A percentile compares a stretch with the other conserved stretches of the same genome.
These are phyloP conservation scores for Drosophila kambysellisi DNA, from an alignment of 2,888 invertebrate species.

Conservation along the genomic window DNA sequence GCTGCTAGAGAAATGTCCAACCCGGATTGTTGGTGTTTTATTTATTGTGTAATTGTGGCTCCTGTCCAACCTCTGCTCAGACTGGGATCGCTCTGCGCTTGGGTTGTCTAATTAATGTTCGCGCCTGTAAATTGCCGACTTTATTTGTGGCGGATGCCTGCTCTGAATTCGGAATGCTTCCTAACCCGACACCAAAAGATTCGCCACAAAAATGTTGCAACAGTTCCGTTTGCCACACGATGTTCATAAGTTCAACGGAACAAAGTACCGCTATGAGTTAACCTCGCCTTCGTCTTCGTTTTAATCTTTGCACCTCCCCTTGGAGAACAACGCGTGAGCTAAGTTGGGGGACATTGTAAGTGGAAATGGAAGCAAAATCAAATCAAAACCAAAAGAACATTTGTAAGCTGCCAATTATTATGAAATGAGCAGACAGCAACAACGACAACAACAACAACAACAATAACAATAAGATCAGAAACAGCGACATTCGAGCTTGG, in stretches of 20 bases:
- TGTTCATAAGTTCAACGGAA: constrained; percentile 68
- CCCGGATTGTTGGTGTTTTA: constrained; percentile 42
- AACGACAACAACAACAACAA: neutral
- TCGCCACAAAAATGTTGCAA: constrained; percentile 56
- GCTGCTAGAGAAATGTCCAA: constrained; percentile 17
- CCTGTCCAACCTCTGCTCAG: constrained; percentile 44
- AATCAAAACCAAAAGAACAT: constrained; percentile 75
- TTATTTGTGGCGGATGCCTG: constrained; percentile 71
- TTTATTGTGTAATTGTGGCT: constrained; percentile 62
- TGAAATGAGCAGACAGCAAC: constrained; percentile 62
- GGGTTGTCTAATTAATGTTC: constrained; percentile 74
- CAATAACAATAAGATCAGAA: neutral
- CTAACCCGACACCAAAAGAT: constrained; percentile 25
- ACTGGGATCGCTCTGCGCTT: constrained; percentile 26
- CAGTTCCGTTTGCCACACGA: constrained; percentile 24
- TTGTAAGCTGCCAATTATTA: constrained; percentile 79
- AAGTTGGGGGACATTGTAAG: constrained; percentile 35
- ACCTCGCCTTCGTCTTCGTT: neutral
- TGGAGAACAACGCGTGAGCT: constrained; percentile 53
- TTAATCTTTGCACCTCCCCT: constrained; percentile 2
- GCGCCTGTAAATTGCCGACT: constrained; percentile 70
- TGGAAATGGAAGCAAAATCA: constrained; percentile 61
- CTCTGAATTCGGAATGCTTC: constrained; percentile 47
- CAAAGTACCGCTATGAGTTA: constrained; percentile 65
- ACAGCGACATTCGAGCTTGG: constrained; percentile 61